Percentiles rank a stretch among this genome's conserved stretches.
Conservation (phyloP, 1,140 invertebrate genomes). For the Habropoda laboriosa region DNA sequence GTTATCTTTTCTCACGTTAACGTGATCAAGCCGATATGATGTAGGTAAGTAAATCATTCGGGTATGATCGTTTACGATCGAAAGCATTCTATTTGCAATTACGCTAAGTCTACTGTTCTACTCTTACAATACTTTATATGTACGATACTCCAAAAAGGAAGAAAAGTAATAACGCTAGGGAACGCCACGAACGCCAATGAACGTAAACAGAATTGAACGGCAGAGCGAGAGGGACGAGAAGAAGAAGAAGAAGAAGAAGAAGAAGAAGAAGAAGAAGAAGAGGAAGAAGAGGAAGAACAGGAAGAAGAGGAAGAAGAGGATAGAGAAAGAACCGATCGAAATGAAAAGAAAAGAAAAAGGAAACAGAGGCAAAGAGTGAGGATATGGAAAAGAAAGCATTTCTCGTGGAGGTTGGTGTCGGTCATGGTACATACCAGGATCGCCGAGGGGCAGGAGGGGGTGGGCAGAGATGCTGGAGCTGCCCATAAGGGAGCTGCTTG, state of each 20-base stretch:
- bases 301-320: neutral
- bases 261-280: neutral
- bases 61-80: constrained; percentile 39
- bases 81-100: constrained; percentile 70
- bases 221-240: constrained; percentile 12
- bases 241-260: neutral
- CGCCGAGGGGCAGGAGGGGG: constrained; percentile 90
- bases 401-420: constrained; percentile 77
- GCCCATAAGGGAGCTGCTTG: constrained; percentile 85
- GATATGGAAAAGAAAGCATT: constrained; percentile 61
- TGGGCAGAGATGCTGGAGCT: constrained; percentile 91
- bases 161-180: constrained; percentile 51
- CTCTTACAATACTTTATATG: constrained; percentile 70
- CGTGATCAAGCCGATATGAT: constrained; percentile 35
- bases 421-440: constrained; percentile 85
- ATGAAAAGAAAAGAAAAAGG: neutral
- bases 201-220: constrained; percentile 35
- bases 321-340: neutral
- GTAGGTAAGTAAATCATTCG: no score
- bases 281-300: no score
- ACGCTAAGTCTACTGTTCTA: constrained; percentile 75
- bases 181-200: constrained; percentile 23
- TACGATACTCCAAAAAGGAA: constrained; percentile 63
- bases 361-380: constrained; percentile 42
- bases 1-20: neutral